Base-by-base conservation (phyloP, 2,888 invertebrate species). In the Reticulitermes lucifugus region DNA sequence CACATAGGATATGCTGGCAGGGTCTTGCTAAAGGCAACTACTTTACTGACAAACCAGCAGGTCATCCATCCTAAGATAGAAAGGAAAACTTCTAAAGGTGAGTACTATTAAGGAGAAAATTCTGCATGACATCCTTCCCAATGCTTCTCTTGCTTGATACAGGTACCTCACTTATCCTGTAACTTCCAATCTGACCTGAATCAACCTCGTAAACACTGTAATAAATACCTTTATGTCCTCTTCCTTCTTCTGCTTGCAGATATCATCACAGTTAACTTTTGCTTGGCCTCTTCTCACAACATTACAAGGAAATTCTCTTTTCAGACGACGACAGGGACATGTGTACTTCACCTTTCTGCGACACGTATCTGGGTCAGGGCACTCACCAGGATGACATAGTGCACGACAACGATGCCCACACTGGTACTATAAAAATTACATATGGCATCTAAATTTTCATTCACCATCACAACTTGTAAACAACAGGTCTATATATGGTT, bases 371-470 rank as follows among this genome's bases (percentile, higher is more conserved):
- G 93, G 91, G 87, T 93, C 92, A 0, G 93, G 93, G 89, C 97
- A 98, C 0, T 90, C 88, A 0, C 96, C 96, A 0, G 94, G 91
- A 89, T 97, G 97, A 88, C 97, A 97, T 73, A 92, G 92, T 12
- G 94, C 91, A 60, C 93, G 91, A 89, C 97, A 97, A 12, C 96
- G 94, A 91, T 98, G 98, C 0, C 97, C 96, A 91, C 98, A 98
- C 12, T 93, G 90, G 89, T 96, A 94, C 95, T 97, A 89, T 90
- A 59, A 21, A 79, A 60, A 35, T 35, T 77, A 46, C 7, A 65
- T 7, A 65, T 18, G 2, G 51, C 2, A 55, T 5, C 55, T 18
- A 55, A 55, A 55, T 18, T 18, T 55, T 55, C 14, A 18, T 55
- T 55, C 55, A 55, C 14, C 55, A 1, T 55, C 55, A 55, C 14